Conservation (phyloP, 2,113 vertebrate genomes). For the Leucosticte australis region DNA sequence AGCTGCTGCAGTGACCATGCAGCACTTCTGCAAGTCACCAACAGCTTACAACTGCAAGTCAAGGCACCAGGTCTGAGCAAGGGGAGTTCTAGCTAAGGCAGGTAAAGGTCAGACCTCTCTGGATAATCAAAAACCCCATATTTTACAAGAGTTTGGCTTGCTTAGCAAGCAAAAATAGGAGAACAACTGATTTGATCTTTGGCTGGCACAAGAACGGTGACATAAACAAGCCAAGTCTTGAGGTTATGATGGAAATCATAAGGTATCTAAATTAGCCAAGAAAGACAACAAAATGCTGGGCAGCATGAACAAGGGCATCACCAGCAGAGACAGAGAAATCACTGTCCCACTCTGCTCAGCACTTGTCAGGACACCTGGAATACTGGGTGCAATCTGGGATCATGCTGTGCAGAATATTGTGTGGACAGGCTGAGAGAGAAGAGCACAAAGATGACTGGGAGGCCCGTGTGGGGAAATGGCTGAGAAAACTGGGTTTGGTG, state of each 20-base stretch:
- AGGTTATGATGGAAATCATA: background rate
- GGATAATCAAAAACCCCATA: background rate
- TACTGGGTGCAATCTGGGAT: background rate
- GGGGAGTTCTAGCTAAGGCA: background rate
- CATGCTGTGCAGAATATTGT: rapidly evolving
- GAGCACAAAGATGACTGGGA: background rate
- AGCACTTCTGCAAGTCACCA: background rate
- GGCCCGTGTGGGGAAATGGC: background rate
- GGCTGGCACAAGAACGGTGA: background rate
- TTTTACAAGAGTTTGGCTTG: background rate
- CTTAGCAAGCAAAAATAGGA: background rate
- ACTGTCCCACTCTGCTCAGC: background rate
- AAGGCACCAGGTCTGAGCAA: background rate
- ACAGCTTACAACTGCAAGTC: background rate
- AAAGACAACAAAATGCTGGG: background rate
- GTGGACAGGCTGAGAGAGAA: background rate
- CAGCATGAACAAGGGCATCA: background rate
- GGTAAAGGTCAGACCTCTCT: background rate
- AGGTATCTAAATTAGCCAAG: background rate
- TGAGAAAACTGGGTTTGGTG: background rate
- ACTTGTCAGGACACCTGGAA: background rate
- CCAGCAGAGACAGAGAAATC: background rate
- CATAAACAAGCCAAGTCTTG: background rate
- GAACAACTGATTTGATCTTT: background rate
- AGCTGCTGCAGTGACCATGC: background rate